These are phyloP conservation scores for Periophthalmus modestus DNA, from an alignment of 2,113 vertebrate genomes.

Conservation along the genomic window DNA sequence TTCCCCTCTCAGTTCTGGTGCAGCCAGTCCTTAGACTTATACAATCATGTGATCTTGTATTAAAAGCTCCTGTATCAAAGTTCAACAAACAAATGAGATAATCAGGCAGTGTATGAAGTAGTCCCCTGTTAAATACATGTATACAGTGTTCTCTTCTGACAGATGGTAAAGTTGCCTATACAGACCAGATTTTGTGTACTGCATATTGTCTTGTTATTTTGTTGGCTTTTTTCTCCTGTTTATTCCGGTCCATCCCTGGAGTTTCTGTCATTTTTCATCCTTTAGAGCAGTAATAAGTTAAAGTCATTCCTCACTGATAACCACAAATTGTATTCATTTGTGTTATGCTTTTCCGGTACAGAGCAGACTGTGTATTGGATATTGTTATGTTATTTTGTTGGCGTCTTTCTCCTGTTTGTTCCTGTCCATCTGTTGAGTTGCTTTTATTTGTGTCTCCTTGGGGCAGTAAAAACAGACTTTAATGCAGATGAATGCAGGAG, in stretches of 20 bases:
- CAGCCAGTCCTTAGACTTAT: no score
- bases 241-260: background rate
- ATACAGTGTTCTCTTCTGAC: no score
- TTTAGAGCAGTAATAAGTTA: background rate
- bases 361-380: background rate
- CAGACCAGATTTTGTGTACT: background rate
- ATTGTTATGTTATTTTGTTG: background rate
- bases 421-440: constrained; percentile 23
- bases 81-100: no score
- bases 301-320: background rate
- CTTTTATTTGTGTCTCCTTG: constrained; percentile 19
- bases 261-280: no score
- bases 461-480: constrained; percentile 23
- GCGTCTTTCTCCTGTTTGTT: constrained; percentile 29
- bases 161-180: background rate
- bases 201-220: background rate
- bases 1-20: no score
- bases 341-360: background rate
- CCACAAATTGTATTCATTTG: background rate
- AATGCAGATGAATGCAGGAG: constrained; percentile 33
- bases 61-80: no score
- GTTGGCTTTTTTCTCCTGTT: background rate
- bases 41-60: no score
- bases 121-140: no score
- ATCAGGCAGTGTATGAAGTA: no score